Evolutionary conservation across 2,888 invertebrate genomes (phyloP), one percentile per base, ranked within the genome.

Genomic region (Amblyjoppa fuscipennis): DNA sequence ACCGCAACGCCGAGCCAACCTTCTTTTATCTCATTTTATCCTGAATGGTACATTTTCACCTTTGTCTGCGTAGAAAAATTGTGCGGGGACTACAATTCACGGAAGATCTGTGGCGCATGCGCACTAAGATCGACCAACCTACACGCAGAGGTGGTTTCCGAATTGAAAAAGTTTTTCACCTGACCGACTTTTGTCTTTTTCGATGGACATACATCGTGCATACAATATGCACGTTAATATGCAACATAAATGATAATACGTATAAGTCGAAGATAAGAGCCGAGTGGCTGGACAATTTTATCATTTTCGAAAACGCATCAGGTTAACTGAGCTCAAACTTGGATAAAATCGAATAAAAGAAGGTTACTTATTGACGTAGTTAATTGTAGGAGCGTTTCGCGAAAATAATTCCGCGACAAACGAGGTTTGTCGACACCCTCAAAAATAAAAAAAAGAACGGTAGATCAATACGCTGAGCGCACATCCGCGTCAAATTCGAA

Each of bases 381-480:
- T 34, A 5, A 61, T 16, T 31, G 16, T 34, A 13, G 59, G 11
- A 28, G 59, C 28, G 59, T 25, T 25, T 11, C 28, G 34, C 61
- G 34, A 61, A 61, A 31, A 13, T 7, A 61, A 61, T n/a, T 34
- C n/a, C 61, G 61, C 34, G 61, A 61, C 31, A 31, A 61, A 34
- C 16, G 61, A 61, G 31, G 61, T 28, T 61, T 34, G 16, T 61
- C 61, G 34, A 61, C 61, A 16, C 13, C 61, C 61, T 34, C 31
- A 34, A 61, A 61, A 34, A 28, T 28, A 4, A 25, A 56, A 56
- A 28, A 11, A 59, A 28, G 4, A 45, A 74, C 74, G 59, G 28
- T 56, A 45, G 64, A 64, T 75, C 45, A 75, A 75, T 64, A 34
- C 64, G 61, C 49, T 49, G 74, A 64, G 49, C 74, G 74, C 61